Base-by-base conservation (phyloP, 2,888 invertebrate species). In the Fabriciana adippe region DNA sequence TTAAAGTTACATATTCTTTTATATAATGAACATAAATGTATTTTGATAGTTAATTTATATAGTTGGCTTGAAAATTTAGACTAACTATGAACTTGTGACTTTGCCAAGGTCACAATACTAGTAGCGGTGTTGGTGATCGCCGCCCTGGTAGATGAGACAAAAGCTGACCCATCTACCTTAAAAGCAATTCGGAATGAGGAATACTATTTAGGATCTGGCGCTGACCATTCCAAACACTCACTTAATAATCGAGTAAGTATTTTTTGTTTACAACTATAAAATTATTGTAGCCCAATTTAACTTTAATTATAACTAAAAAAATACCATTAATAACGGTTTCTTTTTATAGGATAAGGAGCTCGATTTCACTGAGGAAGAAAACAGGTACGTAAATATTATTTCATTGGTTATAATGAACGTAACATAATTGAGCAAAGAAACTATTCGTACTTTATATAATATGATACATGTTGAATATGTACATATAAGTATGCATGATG, bases 351-450 rank as follows among this genome's bases (percentile, higher is more conserved):
- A 51, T 6, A 48, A 65, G 16, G 54, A 16, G 13, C 59, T 56
- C 45, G 60, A 67, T 56, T 67, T 72, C 45, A 70, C 63, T 66
- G 70, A 72, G n/a, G 72, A 67, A 66, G 72, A 72, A 67, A 70
- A 66, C 63, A 72, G 56, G 72, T 72, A 64, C 55, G 70, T 59
- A 21, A 45, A 53, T 55, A 31, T 6, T 47, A 50, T 21, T 54
- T 63, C 35, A 50, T 61, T 26, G 1, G 2, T 47, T 11, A 26
- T 26, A 26, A 59, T 18, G 47, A 59, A 47, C 14, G 21, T 53
- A 53, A 53, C 53, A 53, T 26, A 26, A n/a, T n/a, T 18, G 50
- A 57, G 45, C 45, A 45, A 21, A 57, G 3, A 47, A 57, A 47
- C 5, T 45, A 48, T 26, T 26, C 11, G 21, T 16, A 15, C n/a